These are phyloP conservation scores for Pycnomerus fuliginosus DNA, from an alignment of 2,888 invertebrate genomes.

Conservation along the genomic window DNA sequence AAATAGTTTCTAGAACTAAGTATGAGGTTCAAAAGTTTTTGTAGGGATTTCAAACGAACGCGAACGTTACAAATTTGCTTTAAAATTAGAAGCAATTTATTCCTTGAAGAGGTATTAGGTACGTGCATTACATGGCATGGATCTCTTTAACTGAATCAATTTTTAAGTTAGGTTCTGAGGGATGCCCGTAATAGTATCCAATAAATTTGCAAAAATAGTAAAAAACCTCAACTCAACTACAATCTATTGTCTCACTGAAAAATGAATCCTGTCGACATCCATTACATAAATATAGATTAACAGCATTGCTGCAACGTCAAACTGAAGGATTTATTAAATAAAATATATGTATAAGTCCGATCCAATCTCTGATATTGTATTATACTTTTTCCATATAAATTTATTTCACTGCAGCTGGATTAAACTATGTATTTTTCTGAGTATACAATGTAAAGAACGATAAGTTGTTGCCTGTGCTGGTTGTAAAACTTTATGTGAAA, in stretches of 20 bases:
- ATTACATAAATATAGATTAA: slow-evolving; percentile 19
- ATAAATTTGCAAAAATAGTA: slow-evolving; percentile 20
- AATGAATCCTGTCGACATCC: slow-evolving; percentile 12
- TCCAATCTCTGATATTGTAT: no score
- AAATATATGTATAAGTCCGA: no score
- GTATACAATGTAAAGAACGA: no score
- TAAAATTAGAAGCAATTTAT: slow-evolving; percentile 7
- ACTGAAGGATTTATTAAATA: no score
- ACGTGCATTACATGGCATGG: slow-evolving; percentile 5
- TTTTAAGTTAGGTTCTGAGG: slow-evolving; percentile 13
- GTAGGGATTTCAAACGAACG: neutral
- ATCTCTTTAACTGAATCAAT: slow-evolving; percentile 15
- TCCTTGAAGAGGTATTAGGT: slow-evolving; percentile 2
- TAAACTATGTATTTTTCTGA: no score
- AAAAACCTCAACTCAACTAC: slow-evolving; percentile 10
- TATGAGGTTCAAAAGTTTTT: no score
- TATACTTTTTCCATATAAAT: no score
- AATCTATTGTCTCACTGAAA: slow-evolving; percentile 17
- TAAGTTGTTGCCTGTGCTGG: no score
- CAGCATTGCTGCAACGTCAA: slow-evolving; percentile 7
- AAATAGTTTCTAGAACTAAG: no score
- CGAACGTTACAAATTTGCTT: neutral
- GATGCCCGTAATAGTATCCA: slow-evolving; percentile 12
- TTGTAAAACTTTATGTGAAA: no score
- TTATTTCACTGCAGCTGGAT: no score